Percentiles rank a stretch among this genome's conserved stretches.
Conservation (phyloP, 1,140 invertebrate species). For the Tetramorium parvispinum region DNA sequence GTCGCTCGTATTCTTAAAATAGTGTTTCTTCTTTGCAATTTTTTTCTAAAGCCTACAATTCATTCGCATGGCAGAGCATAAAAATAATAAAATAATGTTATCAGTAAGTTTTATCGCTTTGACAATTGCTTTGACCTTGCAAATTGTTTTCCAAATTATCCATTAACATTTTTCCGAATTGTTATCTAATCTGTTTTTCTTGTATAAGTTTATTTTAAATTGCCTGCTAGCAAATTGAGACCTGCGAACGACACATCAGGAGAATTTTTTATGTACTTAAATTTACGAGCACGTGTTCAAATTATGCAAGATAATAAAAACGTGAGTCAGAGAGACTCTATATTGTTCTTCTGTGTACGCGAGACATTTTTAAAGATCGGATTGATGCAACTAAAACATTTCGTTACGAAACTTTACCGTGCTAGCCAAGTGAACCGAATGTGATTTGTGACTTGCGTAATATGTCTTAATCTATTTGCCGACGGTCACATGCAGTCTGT, state of each 20-base stretch:
- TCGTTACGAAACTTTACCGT: background rate
- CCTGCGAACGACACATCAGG: background rate
- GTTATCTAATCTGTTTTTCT: background rate
- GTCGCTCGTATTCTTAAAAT: background rate
- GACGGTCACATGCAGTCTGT: constrained; percentile 29
- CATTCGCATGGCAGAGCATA: background rate
- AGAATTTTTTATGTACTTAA: background rate
- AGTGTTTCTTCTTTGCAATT: background rate
- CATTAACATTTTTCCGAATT: background rate
- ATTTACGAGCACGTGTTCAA: background rate
- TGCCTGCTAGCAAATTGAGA: constrained; percentile 5
- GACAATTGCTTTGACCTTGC: background rate
- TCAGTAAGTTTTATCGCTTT: background rate
- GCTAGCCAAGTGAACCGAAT: background rate
- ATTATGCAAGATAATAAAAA: background rate
- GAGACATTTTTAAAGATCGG: background rate
- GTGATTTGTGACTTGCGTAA: constrained; percentile 21
- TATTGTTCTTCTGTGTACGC: too few relatives aligned
- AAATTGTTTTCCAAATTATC: background rate
- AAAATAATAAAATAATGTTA: too few relatives aligned
- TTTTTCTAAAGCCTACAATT: background rate
- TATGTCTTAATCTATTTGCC: constrained; percentile 38
- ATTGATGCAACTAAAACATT: background rate
- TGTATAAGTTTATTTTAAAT: constrained; percentile 1
- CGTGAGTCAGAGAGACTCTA: background rate